Evolutionary conservation across 2,888 invertebrate species (phyloP), one percentile per base, ranked within the genome.

Genomic region (Gisinianus flammeolus): DNA sequence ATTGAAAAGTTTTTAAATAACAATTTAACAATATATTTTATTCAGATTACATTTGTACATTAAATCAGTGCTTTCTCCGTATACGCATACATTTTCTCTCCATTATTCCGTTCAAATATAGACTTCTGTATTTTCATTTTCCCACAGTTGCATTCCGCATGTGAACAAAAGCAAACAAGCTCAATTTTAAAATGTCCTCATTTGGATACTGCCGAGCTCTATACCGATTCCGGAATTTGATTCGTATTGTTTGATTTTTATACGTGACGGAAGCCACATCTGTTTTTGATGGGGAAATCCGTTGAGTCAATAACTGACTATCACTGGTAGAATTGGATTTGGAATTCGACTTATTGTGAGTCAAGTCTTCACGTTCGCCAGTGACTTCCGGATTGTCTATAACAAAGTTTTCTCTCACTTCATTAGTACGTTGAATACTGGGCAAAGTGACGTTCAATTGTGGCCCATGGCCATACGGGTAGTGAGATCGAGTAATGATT

Each of bases 391-490:
- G n/a, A n/a, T n/a, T n/a, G n/a, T n/a, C n/a, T n/a, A n/a, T n/a
- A n/a, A n/a, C n/a, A n/a, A n/a, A n/a, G 58, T 58, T 22, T 6
- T 58, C 24, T 19, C 16, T 66, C 66, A 5, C 24, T 66, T 26
- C 28, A 26, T 16, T 10, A 6, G 8, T 19, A 16, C 28, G 5
- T 10, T 26, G 26, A 26, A 69, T 69, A 24, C 28, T 69, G 1
- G 70, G 70, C 16, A 70, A 26, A 28, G 5, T 26, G 24, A 70
- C 54, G 6, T 70, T 52, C 2, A 70, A 2, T 44, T 26, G 24
- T 1, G 70, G 70, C 24, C 70, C 70, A 70, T 70, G 70, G 0
- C 70, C 70, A 52, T 70, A 70, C 4, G 70, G 70, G 24, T 4
- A 28, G 0, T 28, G 6, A 24, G 2, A 6, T 24, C 70, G 44